Base-by-base conservation (phyloP, 2,113 vertebrate species). In the Chamaea fasciata region DNA sequence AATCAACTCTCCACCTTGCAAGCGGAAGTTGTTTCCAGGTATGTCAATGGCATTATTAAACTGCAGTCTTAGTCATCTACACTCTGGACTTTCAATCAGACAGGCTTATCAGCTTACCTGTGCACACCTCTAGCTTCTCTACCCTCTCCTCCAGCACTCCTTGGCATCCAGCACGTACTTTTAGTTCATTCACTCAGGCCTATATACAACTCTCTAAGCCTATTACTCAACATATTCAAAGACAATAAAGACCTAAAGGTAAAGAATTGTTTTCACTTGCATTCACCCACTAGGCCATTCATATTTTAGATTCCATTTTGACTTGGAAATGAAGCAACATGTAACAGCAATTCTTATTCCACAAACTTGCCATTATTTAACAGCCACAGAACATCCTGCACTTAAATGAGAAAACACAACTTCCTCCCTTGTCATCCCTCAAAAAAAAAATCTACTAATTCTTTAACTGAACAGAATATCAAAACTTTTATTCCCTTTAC, bases 261-360 rank as follows among this genome's bases (percentile, higher is more conserved):
- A 92, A 91, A 64, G 47, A 84, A 89, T 20, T 50, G 6, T 78
- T 78, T 87, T 93, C 75, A 68, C 26, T 39, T 78, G 55, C 79
- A 62, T 62, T 90, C 71, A 69, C 26, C 41, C 87, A 65, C 55
- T 92, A 87, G 53, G 84, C 67, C 37, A 62, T 28, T 83, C 24
- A 35, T 87, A 83, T 80, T 94, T 97, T 87, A 95, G 83, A 81
- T 68, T 84, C 63, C 53, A 63, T 79, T 86, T 78, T 76, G 79
- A 71, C 83, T 92, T 88, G 69, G 69, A 95, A 94, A 81, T 50
- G 37, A 90, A 95, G 75, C 0, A 2, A 91, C 75, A 74, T 90
- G 50, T 90, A 95, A 93, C 65, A 87, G 50, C 76, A 84, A 95
- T 50, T 95, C 89, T 82, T 93, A 79, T 82, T 96, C 74, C 67